These are phyloP conservation scores for Phyllopteryx taeniolatus DNA, from an alignment of 2,113 vertebrate genomes.

Conservation along the genomic window DNA sequence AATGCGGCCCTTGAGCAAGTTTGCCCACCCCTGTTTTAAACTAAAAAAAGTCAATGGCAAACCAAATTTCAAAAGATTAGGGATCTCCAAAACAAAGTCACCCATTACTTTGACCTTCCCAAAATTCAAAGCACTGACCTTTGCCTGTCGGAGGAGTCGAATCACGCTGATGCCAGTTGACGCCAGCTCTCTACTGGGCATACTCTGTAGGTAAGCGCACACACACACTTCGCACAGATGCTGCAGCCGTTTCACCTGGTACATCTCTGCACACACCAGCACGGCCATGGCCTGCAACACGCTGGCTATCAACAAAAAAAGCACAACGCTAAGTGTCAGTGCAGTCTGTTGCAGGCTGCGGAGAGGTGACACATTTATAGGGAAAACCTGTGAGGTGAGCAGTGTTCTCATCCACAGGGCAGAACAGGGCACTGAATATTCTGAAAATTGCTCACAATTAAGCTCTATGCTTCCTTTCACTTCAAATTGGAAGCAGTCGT, in stretches of 20 bases:
- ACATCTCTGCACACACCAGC: conserved; percentile 96
- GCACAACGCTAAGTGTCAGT: conserved; percentile 7
- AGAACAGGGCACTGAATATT: background rate
- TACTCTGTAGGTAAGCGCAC: conserved; percentile 91
- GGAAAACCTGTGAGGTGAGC: background rate
- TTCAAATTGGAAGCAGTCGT: background rate
- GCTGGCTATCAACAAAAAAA: conserved; percentile 73
- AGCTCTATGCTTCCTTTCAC: background rate
- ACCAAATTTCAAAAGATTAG: background rate
- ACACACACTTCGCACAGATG: conserved; percentile 95
- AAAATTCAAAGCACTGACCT: conserved; percentile 72
- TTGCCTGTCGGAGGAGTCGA: conserved; percentile 85
- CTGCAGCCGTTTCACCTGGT: conserved; percentile 92
- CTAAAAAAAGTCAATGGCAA: no score
- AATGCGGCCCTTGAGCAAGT: no score
- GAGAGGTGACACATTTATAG: background rate
- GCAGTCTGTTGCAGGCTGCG: background rate
- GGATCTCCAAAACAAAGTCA: background rate
- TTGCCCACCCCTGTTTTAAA: no score
- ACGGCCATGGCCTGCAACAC: conserved; percentile 96
- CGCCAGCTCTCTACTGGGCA: conserved; percentile 91
- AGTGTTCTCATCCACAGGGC: background rate
- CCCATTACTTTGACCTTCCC: background rate
- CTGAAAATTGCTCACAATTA: background rate
- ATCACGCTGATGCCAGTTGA: conserved; percentile 89